Base-by-base conservation (phyloP, 2,888 invertebrate species). In the Allolobophora icterica region DNA sequence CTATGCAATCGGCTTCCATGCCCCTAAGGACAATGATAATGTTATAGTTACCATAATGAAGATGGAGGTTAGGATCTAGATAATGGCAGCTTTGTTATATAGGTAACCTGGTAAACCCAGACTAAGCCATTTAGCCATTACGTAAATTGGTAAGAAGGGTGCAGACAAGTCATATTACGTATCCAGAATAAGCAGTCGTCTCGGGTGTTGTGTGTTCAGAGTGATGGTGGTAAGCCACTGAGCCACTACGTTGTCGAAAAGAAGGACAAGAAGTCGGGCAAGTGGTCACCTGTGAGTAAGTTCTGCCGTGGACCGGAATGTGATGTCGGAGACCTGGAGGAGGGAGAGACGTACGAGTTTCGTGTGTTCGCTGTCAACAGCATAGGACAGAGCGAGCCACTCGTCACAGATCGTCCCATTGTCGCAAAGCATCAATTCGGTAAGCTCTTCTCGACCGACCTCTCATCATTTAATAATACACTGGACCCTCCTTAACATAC, bases 331-430 rank as follows among this genome's bases (percentile, higher is more conserved):
- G 98, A 99, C 33, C 96, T 99, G 92, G 98, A 98, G 8, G 95
- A 95, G 91, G 95, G 95, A 52, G 94, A 95, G 97, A 93, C 97
- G 94, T 99, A 99, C 96, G 97, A 97, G 95, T 99, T 99, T 97
- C 97, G 99, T 91, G 97, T 99, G 1, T 97, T 98, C 89, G 99
- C 99, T 35, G 99, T 99, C 96, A 99, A 99, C 96, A 99, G 99
- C 94, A 98, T 99, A 94, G 99, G 99, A n/a, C 96, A 98, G 21
- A 98, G 99, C 38, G 98, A 98, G 52, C 98, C 99, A 15, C 96
- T 99, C 89, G 97, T 98, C 93, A 97, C 98, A 94, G 97, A 97
- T 24, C 97, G 98, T 92, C 97, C 98, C 21, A 97, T 99, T 92
- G 97, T 97, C 90, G 99, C 99, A 92, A 99, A 98, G 96, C 98